Percentiles rank a stretch among this genome's conserved stretches.
Conservation (phyloP, 2,113 vertebrate species). For the Gnathonemus echidnorhynchus region DNA sequence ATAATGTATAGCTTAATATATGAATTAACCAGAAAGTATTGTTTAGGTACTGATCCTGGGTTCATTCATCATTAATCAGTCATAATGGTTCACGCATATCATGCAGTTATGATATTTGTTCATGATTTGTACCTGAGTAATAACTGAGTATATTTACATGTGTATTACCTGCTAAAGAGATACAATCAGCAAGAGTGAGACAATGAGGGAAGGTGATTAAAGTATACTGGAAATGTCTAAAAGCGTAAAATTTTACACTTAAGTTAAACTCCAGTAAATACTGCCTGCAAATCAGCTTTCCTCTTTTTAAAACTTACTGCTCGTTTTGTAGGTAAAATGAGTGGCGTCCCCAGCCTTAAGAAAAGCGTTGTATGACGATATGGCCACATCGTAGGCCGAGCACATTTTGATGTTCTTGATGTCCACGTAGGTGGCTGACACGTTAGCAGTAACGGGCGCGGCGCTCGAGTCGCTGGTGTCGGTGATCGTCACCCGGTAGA, state of each 20-base stretch:
- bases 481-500: constrained; percentile 48
- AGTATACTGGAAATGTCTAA: background rate
- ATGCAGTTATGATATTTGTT: background rate
- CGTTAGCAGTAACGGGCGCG: constrained; percentile 20
- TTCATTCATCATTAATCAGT: background rate
- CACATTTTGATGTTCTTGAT: constrained; percentile 56
- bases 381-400: constrained; percentile 55
- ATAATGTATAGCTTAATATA: background rate
- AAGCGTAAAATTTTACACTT: background rate
- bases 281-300: background rate
- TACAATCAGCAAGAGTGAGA: background rate
- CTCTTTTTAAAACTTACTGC: constrained; percentile 46
- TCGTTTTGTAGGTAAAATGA: constrained; percentile 39
- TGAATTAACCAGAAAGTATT: background rate
- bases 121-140: background rate
- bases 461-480: constrained; percentile 28
- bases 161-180: background rate
- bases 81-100: background rate
- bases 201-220: background rate
- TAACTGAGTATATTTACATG: background rate
- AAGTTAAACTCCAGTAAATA: background rate
- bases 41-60: background rate
- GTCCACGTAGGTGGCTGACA: constrained; percentile 32
- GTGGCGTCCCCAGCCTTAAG: constrained; percentile 50
- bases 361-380: constrained; percentile 60